Percentiles rank a stretch among this genome's conserved stretches.
These are phyloP conservation scores for Chelon auratus DNA, from an alignment of 2,797 vertebrate species.

Conservation along the genomic window DNA sequence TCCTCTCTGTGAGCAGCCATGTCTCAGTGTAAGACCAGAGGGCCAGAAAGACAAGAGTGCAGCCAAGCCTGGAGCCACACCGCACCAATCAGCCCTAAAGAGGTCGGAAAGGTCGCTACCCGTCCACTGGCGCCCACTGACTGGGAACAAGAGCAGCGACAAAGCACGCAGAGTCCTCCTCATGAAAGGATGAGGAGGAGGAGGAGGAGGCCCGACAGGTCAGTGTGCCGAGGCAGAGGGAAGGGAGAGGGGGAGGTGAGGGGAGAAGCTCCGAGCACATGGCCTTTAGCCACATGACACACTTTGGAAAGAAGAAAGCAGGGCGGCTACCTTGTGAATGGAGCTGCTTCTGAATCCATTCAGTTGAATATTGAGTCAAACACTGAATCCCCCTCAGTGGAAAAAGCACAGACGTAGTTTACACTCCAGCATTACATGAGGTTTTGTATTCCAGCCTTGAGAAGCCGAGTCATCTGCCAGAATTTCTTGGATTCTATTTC, in stretches of 20 bases:
- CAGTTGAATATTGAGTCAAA: conserved; percentile 20
- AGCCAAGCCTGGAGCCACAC: conserved; percentile 41
- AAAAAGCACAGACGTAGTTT: conserved; percentile 10
- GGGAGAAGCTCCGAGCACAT: conserved; percentile 48
- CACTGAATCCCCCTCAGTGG: conserved; percentile 15
- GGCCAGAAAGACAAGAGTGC: conserved; percentile 33
- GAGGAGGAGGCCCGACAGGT: conserved; percentile 33
- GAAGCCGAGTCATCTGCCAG: neutral
- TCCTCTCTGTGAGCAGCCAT: conserved; percentile 18
- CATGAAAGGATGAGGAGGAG: conserved; percentile 18
- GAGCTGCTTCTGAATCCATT: conserved; percentile 36
- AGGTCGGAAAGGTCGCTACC: conserved; percentile 65
- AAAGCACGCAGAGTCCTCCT: conserved; percentile 55
- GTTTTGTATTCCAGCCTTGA: neutral
- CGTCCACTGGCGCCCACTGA: conserved; percentile 32
- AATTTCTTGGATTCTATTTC: neutral
- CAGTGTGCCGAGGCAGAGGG: conserved; percentile 20
- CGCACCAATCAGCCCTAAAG: conserved; percentile 56
- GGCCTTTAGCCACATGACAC: conserved; percentile 55
- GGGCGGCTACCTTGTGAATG: conserved; percentile 14
- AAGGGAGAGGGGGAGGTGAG: conserved; percentile 20
- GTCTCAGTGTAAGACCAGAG: conserved; percentile 49
- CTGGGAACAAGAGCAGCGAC: conserved; percentile 55
- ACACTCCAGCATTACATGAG: conserved; percentile 16
- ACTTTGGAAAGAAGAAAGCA: conserved; percentile 30